Evolutionary conservation across 2,888 invertebrate genomes (phyloP).

Genomic region (Hirtodrosophila confusa): DNA sequence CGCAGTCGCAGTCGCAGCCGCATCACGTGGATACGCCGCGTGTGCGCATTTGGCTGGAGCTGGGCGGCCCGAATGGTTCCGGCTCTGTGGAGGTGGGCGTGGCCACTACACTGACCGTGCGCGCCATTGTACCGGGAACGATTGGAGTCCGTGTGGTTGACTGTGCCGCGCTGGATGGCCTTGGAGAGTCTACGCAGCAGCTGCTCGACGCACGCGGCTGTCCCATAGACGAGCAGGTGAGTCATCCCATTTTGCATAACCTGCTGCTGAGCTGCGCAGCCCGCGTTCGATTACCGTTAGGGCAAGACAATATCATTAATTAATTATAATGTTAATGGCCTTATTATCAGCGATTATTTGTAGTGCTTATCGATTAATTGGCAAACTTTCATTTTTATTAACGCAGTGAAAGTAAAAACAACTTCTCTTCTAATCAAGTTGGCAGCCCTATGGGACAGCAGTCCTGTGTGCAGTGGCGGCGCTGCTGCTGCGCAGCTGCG

Average conservation of each 20-base stretch:
- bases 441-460: constrained; percentile 12
- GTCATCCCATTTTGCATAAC: constrained; percentile 54
- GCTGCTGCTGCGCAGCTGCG: constrained; percentile 5
- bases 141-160: constrained; percentile 90
- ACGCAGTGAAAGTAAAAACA: constrained; percentile 41
- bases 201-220: constrained; percentile 90
- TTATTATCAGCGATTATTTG: constrained; percentile 5
- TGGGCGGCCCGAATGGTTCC: constrained; percentile 85
- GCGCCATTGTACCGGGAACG: constrained; percentile 86
- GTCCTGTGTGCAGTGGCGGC: background rate
- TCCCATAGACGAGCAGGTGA: constrained; percentile 88
- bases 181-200: constrained; percentile 90
- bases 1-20: constrained; percentile 19
- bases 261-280: background rate
- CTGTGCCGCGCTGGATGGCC: constrained; percentile 91
- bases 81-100: constrained; percentile 89
- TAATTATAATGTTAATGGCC: constrained; percentile 29
- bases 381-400: constrained; percentile 47
- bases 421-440: constrained; percentile 12
- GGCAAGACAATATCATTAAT: constrained; percentile 30
- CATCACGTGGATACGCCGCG: constrained; percentile 83
- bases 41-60: constrained; percentile 90
- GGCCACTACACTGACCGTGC: constrained; percentile 87
- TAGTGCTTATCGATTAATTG: constrained; percentile 28
- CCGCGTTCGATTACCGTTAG: constrained; percentile 19